Conservation (phyloP, 2,113 vertebrate genomes). For the Amphilophus citrinellus region DNA sequence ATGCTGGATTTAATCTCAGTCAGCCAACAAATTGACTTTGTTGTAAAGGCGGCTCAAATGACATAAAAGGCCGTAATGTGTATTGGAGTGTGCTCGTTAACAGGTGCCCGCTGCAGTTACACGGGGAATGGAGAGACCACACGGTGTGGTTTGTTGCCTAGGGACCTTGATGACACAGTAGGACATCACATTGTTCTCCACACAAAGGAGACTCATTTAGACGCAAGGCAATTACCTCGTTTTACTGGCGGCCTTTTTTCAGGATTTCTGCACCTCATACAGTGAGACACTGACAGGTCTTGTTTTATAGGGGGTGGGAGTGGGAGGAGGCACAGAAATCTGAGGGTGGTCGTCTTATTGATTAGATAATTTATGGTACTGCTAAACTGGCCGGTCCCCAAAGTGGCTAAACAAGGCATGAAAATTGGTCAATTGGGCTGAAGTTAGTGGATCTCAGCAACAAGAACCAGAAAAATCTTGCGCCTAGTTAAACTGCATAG, state of each 20-base stretch:
- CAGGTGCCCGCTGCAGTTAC: constrained; percentile 72
- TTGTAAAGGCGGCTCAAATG: constrained; percentile 49
- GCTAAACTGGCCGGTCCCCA: constrained; percentile 50
- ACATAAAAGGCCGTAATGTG: constrained; percentile 66
- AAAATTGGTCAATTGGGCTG: constrained; percentile 66
- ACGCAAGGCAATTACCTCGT: constrained; percentile 71
- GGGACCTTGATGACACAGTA: constrained; percentile 74
- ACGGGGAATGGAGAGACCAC: constrained; percentile 64
- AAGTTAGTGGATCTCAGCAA: constrained; percentile 48
- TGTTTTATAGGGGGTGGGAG: constrained; percentile 47
- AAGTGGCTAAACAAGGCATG: constrained; percentile 70
- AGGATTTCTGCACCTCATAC: constrained; percentile 66
- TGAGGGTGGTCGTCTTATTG: constrained; percentile 74
- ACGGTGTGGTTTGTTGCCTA: constrained; percentile 74
- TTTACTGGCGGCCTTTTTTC: constrained; percentile 52
- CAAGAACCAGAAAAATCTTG: background rate
- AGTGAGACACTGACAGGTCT: constrained; percentile 69
- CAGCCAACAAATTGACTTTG: constrained; percentile 65
- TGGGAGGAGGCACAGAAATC: constrained; percentile 61
- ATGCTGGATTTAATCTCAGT: constrained; percentile 35
- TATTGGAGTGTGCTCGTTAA: constrained; percentile 72
- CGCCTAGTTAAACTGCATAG: background rate
- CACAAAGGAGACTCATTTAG: constrained; percentile 80
- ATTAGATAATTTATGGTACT: constrained; percentile 76
- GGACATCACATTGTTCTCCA: constrained; percentile 75